Evolutionary conservation across 2,888 invertebrate species (phyloP), one percentile per base, ranked within the genome.

Genomic region (Philonicus albiceps): DNA sequence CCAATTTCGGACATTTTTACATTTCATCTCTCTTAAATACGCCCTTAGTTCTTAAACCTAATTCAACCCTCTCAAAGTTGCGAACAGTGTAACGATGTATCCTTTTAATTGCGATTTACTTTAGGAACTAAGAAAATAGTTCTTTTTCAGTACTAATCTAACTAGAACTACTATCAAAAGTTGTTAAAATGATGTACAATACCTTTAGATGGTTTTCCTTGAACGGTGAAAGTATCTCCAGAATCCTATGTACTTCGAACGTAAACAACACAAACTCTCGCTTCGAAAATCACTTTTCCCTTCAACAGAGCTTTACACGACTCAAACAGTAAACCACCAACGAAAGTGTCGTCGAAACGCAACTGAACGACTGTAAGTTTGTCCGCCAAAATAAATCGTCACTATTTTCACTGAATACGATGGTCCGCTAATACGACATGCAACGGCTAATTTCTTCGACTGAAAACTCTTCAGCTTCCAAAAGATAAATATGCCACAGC

Each of bases 311-410:
- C 81, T 55, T 64, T 55, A 16, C 34, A 22, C 81, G 53, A 64
- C 64, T 49, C 40, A 49, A 49, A n/a, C 49, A 76, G 13, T n/a
- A 34, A 55, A 53, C 55, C n/a, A n/a, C 81, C n/a, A 81, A 19
- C 55, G 64, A 81, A 81, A 37, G 64, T 55, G 49, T 55, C 31
- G 49, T 34, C 81, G 55, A 55, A 81, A 64, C 81, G 31, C 81
- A 34, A 81, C 81, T 81, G 55, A 81, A 34, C 37, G 81, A 64
- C 81, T 13, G 37, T 6, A n/a, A 64, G 19, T 19, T 80, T 43
- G 22, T 80, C 34, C 81, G 64, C 64, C 81, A 64, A 81, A 81
- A 81, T 3, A 7, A 53, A 31, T 49, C 80, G 27, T 27, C 40
- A 27, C 49, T 30, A 30, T 27, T 13, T n/a, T 22, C 64, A 22